These are phyloP conservation scores for Eclectus roratus DNA, from an alignment of 2,113 vertebrate species.

Conservation along the genomic window DNA sequence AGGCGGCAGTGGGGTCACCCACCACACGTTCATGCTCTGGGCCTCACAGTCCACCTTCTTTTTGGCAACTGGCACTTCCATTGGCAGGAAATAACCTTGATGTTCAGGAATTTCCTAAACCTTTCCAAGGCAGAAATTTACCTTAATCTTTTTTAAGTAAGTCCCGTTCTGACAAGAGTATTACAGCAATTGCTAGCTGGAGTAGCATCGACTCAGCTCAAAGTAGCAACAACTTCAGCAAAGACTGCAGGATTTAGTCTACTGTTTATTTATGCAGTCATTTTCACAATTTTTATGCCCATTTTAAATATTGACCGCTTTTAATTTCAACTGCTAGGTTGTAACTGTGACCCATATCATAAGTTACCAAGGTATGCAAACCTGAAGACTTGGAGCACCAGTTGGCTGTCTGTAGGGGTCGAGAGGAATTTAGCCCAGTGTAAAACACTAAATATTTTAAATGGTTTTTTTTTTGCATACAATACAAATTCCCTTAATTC, in stretches of 20 bases:
- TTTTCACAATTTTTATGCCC: not conserved
- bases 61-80: not conserved
- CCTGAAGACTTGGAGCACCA: not conserved
- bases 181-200: fast-evolving
- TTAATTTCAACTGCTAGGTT: not conserved
- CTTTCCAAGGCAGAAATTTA: not conserved
- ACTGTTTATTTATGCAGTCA: not conserved
- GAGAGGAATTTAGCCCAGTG: not conserved
- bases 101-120: not conserved
- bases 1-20: not conserved
- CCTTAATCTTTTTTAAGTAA: not conserved
- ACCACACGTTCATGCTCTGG: fast-evolving
- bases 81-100: fast-evolving
- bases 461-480: not conserved
- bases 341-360: not conserved
- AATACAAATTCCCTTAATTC: not conserved
- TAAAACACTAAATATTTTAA: not conserved
- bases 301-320: not conserved
- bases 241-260: not conserved
- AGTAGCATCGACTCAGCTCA: not conserved
- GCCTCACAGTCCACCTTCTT: not conserved
- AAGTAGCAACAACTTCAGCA: not conserved
- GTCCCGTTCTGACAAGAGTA: fast-evolving
- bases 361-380: not conserved
- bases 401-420: not conserved